phyloP scores from a whole-genome alignment of 1,140 invertebrate species.

The Macrostomum lignano region DNA sequence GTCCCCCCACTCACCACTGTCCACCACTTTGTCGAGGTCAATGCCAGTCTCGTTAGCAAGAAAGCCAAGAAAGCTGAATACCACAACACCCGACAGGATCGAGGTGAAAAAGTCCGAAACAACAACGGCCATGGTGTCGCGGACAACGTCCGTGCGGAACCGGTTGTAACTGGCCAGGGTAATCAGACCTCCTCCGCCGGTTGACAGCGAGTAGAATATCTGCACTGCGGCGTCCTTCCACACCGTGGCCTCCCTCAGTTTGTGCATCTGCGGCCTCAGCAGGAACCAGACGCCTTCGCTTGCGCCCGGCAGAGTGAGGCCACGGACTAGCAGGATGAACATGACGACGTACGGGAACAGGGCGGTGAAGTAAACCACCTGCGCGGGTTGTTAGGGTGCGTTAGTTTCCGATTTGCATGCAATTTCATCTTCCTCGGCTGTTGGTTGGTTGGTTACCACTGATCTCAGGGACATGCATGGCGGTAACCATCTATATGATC shows the following conservation, averaged over 20 bases:
- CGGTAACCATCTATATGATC: too few relatives aligned
- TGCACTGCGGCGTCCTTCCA: slow-evolving; percentile 55
- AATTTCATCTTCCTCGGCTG: too few relatives aligned
- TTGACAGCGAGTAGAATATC: slow-evolving; percentile 49
- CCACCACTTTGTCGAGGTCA: not conserved
- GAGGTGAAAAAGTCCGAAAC: slow-evolving; percentile 36
- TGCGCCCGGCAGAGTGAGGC: not conserved
- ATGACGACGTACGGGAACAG: slow-evolving; percentile 2
- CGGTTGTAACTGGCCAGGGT: slow-evolving; percentile 50
- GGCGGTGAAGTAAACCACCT: slow-evolving; percentile 3
- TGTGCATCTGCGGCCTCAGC: not conserved
- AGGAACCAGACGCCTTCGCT: slow-evolving; percentile 5
- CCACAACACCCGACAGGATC: slow-evolving; percentile 55
- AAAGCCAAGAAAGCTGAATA: slow-evolving; percentile 81
- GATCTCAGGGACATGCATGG: too few relatives aligned
- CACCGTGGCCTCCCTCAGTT: slow-evolving; percentile 29
- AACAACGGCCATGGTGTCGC: slow-evolving; percentile 67
- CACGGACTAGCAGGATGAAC: not conserved
- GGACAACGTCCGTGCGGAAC: slow-evolving; percentile 44
- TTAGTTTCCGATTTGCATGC: too few relatives aligned
- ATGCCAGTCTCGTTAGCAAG: slow-evolving; percentile 38
- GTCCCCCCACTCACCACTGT: too few relatives aligned
- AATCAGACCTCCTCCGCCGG: slow-evolving; percentile 40
- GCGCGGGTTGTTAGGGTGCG: too few relatives aligned
- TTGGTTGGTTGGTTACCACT: too few relatives aligned